Conservation (phyloP, 64 coral and sea anemone genomes). For the Trachythela sp. region DNA sequence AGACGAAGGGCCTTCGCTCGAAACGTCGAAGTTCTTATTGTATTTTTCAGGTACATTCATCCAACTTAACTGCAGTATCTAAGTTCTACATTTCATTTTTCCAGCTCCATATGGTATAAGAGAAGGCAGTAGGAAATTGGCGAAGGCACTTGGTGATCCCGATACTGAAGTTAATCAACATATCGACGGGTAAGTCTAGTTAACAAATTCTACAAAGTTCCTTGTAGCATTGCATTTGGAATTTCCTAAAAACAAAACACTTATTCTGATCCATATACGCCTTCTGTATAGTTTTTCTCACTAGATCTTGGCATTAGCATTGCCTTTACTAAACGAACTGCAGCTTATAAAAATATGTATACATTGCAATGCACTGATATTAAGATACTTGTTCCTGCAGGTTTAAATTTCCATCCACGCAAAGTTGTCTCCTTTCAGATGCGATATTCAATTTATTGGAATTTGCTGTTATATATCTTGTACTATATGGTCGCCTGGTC, state of each 20-base stretch:
- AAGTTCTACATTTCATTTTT: neutral
- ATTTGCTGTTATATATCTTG: constrained; percentile 61
- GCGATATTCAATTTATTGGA: constrained; percentile 57
- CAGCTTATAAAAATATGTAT: no score
- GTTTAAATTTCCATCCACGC: constrained; percentile 26
- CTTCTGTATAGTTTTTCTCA: no score
- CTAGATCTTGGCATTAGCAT: no score
- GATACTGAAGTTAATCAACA: neutral
- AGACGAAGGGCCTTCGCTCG: no score
- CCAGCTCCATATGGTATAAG: constrained; percentile 89
- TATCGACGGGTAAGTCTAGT: neutral
- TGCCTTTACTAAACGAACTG: no score
- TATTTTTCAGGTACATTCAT: no score
- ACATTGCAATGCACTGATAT: no score
- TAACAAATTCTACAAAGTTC: neutral
- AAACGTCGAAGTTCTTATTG: no score
- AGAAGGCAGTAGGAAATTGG: constrained; percentile 62
- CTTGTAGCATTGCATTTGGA: neutral
- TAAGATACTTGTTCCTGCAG: neutral
- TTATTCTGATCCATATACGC: no score
- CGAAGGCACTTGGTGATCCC: neutral
- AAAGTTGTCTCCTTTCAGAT: constrained; percentile 66
- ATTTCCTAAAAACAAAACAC: neutral
- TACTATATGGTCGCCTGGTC: constrained; percentile 67
- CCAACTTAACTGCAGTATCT: no score